Percentiles rank a stretch among this genome's conserved stretches.
phyloP scores from a whole-genome alignment of 2,113 vertebrate species.

The Desmodus rotundus region DNA sequence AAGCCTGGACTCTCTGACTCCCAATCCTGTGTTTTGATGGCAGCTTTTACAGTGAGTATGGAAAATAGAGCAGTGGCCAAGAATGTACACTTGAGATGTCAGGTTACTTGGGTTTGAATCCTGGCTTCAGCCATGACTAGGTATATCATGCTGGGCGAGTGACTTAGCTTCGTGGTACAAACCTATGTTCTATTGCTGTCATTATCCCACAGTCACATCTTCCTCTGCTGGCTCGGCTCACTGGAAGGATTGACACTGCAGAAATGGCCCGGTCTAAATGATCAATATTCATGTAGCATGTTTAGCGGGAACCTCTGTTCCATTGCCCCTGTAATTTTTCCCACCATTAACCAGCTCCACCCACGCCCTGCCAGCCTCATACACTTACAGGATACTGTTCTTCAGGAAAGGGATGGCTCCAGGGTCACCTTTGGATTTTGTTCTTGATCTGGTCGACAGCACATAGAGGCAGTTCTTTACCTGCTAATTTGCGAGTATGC shows the following conservation, averaged over 20 bases:
- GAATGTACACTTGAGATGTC: neutral
- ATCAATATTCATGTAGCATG: neutral
- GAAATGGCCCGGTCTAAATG: neutral
- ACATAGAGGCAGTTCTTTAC: neutral
- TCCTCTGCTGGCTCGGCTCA: neutral
- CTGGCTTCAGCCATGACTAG: neutral
- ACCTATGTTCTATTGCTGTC: neutral
- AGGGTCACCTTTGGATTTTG: neutral
- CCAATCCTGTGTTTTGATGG: neutral
- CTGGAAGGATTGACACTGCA: neutral
- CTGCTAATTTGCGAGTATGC: neutral
- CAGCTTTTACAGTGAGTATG: neutral
- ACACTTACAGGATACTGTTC: neutral
- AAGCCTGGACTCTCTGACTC: neutral
- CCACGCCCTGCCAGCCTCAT: neutral
- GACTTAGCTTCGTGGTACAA: neutral
- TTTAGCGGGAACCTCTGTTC: neutral
- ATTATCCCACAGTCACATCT: neutral
- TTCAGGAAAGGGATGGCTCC: neutral
- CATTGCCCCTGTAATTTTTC: neutral
- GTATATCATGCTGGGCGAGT: neutral
- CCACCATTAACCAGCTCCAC: neutral
- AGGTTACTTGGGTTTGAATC: neutral
- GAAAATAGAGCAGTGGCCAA: neutral
- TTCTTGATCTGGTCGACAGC: neutral